Conservation (phyloP, 2,888 invertebrate genomes). For the Caenorhabditis imperialis region DNA sequence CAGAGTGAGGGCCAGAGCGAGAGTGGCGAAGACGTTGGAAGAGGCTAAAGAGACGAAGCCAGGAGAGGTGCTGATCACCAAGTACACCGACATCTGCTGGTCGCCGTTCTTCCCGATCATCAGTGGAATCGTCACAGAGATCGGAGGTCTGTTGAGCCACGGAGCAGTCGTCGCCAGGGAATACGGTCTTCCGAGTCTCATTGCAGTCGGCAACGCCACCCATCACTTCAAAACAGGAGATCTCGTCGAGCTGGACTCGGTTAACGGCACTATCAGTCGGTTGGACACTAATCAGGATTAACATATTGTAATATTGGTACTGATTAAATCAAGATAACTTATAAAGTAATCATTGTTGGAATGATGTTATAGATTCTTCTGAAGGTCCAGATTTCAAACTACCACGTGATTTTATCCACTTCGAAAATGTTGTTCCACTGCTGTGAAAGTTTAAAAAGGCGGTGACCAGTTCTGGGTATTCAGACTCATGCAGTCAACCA, state of each 20-base stretch:
- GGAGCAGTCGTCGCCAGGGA: constrained; percentile 81
- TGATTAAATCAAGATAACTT: too few relatives aligned
- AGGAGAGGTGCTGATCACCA: constrained; percentile 79
- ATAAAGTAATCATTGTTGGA: too few relatives aligned
- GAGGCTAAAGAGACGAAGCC: constrained; percentile 82
- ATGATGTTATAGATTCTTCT: too few relatives aligned
- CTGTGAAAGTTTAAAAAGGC: too few relatives aligned
- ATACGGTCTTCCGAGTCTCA: constrained; percentile 80
- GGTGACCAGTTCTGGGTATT: too few relatives aligned
- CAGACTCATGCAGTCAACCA: not conserved
- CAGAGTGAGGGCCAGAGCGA: constrained; percentile 83
- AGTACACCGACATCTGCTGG: constrained; percentile 80
- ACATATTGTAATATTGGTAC: too few relatives aligned
- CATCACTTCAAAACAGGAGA: constrained; percentile 78
- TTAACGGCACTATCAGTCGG: constrained; percentile 56
- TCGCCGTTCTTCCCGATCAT: constrained; percentile 80
- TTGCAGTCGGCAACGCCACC: constrained; percentile 79
- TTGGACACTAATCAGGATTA: constrained; percentile 25
- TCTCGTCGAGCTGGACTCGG: constrained; percentile 64
- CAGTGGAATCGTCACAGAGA: constrained; percentile 80
- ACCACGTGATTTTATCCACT: too few relatives aligned
- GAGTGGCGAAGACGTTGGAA: constrained; percentile 84
- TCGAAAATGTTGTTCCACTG: too few relatives aligned
- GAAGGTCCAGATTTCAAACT: too few relatives aligned
- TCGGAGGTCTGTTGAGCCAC: constrained; percentile 80